Evolutionary conservation across 2,797 vertebrate species (phyloP).

Genomic region (Astyanax mexicanus): DNA sequence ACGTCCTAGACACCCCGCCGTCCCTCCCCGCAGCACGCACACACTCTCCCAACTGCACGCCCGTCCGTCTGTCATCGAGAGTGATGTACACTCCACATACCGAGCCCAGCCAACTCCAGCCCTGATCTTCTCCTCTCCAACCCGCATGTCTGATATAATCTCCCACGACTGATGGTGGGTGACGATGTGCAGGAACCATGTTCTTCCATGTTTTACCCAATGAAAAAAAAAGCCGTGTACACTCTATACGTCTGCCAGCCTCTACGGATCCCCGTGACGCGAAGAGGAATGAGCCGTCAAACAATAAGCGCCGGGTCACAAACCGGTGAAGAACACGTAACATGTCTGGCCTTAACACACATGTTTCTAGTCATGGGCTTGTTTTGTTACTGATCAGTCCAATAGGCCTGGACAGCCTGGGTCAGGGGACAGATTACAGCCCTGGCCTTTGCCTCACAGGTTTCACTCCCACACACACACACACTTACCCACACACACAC

Average conservation of each 20-base stretch:
- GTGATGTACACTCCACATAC: neutral
- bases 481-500: neutral
- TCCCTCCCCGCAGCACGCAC: neutral
- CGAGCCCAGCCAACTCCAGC: neutral
- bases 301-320: neutral
- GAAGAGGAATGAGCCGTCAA: constrained; percentile 15
- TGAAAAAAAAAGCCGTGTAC: neutral
- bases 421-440: neutral
- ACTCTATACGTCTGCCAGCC: neutral
- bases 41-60: neutral
- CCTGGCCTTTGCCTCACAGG: constrained; percentile 1
- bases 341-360: constrained; percentile 2
- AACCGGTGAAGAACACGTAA: constrained; percentile 6
- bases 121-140: constrained; percentile 1
- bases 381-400: neutral
- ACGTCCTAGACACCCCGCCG: neutral
- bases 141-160: neutral
- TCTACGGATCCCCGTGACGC: neutral
- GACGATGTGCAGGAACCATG: neutral
- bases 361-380: constrained; percentile 5
- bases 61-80: constrained; percentile 16
- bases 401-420: constrained; percentile 20
- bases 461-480: constrained; percentile 1
- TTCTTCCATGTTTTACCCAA: neutral
- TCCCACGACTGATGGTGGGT: neutral